Conservation (phyloP, 2,797 vertebrate genomes). For the Acipenser oxyrinchus region DNA sequence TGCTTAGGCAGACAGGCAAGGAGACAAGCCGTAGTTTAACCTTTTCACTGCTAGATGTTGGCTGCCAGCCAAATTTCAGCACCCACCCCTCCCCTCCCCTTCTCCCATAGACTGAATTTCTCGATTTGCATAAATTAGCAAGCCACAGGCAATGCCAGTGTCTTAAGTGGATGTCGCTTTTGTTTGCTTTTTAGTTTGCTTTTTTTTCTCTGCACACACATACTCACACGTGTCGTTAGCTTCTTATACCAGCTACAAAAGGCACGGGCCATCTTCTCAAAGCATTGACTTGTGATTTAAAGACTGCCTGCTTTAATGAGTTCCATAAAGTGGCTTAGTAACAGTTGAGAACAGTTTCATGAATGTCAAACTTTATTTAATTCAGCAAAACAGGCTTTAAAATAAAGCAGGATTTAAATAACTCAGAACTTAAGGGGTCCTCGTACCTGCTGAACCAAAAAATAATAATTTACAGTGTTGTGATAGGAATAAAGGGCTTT, state of each 20-base stretch:
- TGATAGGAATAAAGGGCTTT: no score
- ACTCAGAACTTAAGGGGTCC: no score
- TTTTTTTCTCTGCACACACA: neutral
- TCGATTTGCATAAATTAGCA: conserved; percentile 66
- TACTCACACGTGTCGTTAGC: neutral
- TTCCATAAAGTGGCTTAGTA: no score
- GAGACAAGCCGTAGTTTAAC: conserved; percentile 34
- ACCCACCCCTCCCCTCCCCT: conserved; percentile 19
- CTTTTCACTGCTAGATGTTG: conserved; percentile 33
- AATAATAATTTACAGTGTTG: no score
- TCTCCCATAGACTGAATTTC: conserved; percentile 40
- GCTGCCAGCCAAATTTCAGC: conserved; percentile 42
- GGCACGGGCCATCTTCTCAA: no score
- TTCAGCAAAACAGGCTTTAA: no score
- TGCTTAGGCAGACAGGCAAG: conserved; percentile 22
- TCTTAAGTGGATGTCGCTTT: conserved; percentile 43
- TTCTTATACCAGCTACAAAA: neutral
- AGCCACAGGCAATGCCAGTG: conserved; percentile 40
- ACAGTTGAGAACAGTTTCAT: no score
- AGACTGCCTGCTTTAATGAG: no score
- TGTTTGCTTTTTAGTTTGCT: neutral
- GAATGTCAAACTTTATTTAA: no score
- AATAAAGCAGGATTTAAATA: no score
- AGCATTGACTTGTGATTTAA: no score
- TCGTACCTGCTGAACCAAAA: no score